Base-by-base conservation (phyloP, 2,888 invertebrate genomes). In the Brassicogethes aeneus region DNA sequence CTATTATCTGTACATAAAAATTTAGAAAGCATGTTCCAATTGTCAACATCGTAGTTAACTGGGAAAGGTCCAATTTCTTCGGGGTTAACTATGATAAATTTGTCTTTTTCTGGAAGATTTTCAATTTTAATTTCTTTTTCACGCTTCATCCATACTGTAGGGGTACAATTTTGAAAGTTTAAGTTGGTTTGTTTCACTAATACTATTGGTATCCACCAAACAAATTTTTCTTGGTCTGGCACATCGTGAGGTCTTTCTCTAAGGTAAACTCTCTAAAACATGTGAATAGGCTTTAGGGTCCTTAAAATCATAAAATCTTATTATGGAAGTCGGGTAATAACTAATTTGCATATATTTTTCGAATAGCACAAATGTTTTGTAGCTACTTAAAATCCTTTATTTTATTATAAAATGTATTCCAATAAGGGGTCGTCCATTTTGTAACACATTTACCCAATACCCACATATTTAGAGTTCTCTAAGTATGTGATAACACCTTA, bases 11-110 rank as follows among this genome's bases (percentile, higher is more conserved):
- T 75, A 51, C 70, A 71, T 1, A 88, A 69, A 57, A 73, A 86
- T 16, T 73, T 65, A 0, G 83, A 75, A 3, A 90, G 65, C 53
- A 85, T 73, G 46, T 80, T 75, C 89, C 89, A 90, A 60, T 88
- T 89, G 30, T 72, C 68, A 3, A 69, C 61, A 55, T 89, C 89
- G 57, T 90, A 90, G 59, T 88, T 88, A 0, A 90, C 89, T 2
- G 86, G 84, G 66, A 80, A 88, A 30, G 87, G 85, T 1, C 83
- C 87, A 46, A 87, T 87, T 70, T 89, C 88, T 57, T 88, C 87
- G 3, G 86, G 83, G 66, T 89, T 90, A 1, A 88, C 73, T 40
- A 90, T 82, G 36, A 89, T 74, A 56, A 87, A 88, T 37, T 77
- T 64, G 36, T 82, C 70, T 15, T 71, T 66, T 0, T 57, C 62